Conservation (phyloP, 2,888 invertebrate species). For the Melanargia galathea region DNA sequence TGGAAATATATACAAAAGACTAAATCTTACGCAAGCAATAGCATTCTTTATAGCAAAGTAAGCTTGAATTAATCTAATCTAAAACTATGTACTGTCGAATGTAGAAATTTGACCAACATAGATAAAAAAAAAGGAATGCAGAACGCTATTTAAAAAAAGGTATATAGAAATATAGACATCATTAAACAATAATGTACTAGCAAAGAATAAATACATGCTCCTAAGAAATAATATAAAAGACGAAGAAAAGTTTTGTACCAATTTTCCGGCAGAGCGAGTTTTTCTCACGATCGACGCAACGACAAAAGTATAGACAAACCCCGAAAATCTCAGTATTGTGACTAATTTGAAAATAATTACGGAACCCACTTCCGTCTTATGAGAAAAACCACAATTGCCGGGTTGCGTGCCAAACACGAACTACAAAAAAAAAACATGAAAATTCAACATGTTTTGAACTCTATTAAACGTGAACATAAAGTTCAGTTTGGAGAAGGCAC, state of each 20-base stretch:
- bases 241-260: conserved; percentile 30
- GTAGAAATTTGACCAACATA: no score
- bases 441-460: conserved; percentile 26
- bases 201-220: conserved; percentile 3
- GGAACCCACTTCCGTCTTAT: conserved; percentile 65
- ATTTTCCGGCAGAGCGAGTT: conserved; percentile 40
- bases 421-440: conserved; percentile 59
- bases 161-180: not conserved
- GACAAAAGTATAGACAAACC: conserved; percentile 36
- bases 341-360: conserved; percentile 78
- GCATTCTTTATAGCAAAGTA: no score
- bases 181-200: not conserved
- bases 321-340: conserved; percentile 61
- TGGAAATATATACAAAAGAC: no score
- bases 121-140: no score
- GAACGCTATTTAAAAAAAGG: no score
- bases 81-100: no score
- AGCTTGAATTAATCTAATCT: no score
- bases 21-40: no score
- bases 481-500: conserved; percentile 11
- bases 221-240: not conserved
- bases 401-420: conserved; percentile 69
- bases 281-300: conserved; percentile 42
- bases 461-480: conserved; percentile 8
- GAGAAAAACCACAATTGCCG: conserved; percentile 71